A percentile compares a stretch with the other conserved stretches of the same genome.
Evolutionary conservation across 2,797 vertebrate species (phyloP).

Genomic region (Takifugu ocellatus): DNA sequence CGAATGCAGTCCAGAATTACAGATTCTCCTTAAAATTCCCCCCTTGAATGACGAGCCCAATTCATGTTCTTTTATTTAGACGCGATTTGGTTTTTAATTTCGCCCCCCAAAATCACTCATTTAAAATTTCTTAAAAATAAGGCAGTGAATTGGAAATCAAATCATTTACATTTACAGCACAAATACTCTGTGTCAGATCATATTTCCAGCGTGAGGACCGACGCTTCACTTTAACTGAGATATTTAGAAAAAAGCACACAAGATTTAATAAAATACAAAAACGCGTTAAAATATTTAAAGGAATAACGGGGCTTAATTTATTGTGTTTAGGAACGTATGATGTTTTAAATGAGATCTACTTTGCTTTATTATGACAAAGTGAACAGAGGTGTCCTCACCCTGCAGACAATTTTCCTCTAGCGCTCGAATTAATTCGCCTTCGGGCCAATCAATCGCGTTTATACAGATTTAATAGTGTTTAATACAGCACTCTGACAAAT

Average conservation of each 20-base stretch:
- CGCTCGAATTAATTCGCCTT: conserved; percentile 44
- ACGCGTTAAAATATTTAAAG: too few relatives aligned
- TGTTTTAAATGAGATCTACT: not conserved
- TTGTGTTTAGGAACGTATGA: not conserved
- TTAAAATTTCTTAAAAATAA: too few relatives aligned
- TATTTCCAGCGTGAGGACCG: too few relatives aligned
- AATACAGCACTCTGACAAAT: conserved; percentile 92
- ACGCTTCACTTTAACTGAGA: too few relatives aligned
- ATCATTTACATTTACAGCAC: too few relatives aligned
- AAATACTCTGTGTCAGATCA: too few relatives aligned
- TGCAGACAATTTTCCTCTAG: conserved; percentile 35
- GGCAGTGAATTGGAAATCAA: too few relatives aligned
- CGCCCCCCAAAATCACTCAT: too few relatives aligned
- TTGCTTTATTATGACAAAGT: not conserved
- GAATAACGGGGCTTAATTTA: not conserved
- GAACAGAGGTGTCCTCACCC: conserved; percentile 16
- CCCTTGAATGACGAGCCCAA: conserved; percentile 64
- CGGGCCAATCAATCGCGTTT: conserved; percentile 91
- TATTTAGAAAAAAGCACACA: too few relatives aligned
- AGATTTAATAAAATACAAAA: too few relatives aligned
- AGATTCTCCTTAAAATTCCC: conserved; percentile 71
- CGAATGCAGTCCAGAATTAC: conserved; percentile 78
- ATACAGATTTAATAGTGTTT: conserved; percentile 96
- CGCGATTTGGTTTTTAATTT: not conserved
- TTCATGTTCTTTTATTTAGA: conserved; percentile 48